Evolutionary conservation across 2,888 invertebrate genomes (phyloP).

Genomic region (Agrypnus murinus): DNA sequence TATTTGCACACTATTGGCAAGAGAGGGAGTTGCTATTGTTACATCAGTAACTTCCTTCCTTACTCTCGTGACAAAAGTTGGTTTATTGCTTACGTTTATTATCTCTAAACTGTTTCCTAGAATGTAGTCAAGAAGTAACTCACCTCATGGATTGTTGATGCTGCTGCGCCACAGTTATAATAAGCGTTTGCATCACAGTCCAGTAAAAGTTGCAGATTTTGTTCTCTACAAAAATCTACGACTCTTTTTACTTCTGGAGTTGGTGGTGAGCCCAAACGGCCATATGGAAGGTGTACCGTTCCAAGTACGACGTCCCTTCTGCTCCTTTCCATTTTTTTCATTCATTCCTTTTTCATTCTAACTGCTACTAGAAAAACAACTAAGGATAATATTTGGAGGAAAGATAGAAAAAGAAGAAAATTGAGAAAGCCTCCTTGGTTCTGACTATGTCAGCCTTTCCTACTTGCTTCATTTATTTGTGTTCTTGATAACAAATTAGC

Average conservation of each 20-base stretch:
- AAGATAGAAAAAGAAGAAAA: too few species aligned
- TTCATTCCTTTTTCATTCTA: neutral
- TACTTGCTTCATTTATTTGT: too few species aligned
- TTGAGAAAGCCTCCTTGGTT: too few species aligned
- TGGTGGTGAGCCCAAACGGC: neutral
- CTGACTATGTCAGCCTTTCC: too few species aligned
- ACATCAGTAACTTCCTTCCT: conserved; percentile 8
- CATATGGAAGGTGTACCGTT: neutral
- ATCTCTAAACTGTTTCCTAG: neutral
- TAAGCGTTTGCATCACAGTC: neutral
- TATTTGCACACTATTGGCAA: neutral
- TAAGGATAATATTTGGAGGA: too few species aligned
- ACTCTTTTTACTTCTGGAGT: neutral
- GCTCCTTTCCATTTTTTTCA: too few species aligned
- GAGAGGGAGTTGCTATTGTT: neutral
- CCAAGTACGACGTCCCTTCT: neutral
- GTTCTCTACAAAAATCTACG: neutral
- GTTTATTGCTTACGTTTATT: neutral
- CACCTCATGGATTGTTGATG: neutral
- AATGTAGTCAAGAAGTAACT: neutral
- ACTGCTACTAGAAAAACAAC: too few species aligned
- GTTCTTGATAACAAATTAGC: too few species aligned
- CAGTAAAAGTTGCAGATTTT: neutral
- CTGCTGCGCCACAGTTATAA: neutral
- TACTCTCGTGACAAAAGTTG: neutral